Evolutionary conservation across 2,888 invertebrate genomes (phyloP).

Genomic region (Microchrysa polita): DNA sequence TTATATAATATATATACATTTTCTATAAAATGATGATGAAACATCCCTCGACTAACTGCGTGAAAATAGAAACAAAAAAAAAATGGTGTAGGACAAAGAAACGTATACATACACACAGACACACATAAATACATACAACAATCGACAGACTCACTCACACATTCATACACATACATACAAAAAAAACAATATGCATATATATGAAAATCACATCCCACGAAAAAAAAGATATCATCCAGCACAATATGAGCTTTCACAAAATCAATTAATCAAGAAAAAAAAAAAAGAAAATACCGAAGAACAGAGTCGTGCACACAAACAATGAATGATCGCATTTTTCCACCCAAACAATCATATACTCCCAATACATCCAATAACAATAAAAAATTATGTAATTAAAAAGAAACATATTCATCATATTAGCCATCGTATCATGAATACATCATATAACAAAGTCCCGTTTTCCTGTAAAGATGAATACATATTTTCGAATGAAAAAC

Average conservation of each 20-base stretch:
- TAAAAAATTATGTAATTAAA: not conserved
- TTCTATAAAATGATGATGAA: too few species aligned
- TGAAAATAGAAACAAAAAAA: not conserved
- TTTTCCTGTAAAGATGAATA: slow-evolving; percentile 29
- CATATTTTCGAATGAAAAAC: slow-evolving; percentile 25
- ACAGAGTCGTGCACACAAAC: slow-evolving; percentile 28
- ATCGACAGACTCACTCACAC: too few species aligned
- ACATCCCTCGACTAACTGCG: not conserved
- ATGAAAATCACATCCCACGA: not conserved
- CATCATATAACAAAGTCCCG: slow-evolving; percentile 9
- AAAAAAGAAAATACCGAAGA: slow-evolving; percentile 16
- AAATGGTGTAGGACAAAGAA: too few species aligned
- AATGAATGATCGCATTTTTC: too few species aligned
- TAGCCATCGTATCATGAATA: slow-evolving; percentile 2
- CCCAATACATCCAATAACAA: slow-evolving; percentile 30
- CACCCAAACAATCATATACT: slow-evolving; percentile 29
- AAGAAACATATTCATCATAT: not conserved
- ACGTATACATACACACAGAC: too few species aligned
- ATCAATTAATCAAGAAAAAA: not conserved
- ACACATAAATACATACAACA: too few species aligned
- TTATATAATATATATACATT: slow-evolving; percentile 1
- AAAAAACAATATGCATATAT: too few species aligned
- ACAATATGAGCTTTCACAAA: not conserved
- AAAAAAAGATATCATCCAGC: not conserved
- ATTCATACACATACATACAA: too few species aligned